Evolutionary conservation across 2,888 invertebrate species (phyloP), one percentile per base, ranked within the genome.

Genomic region (Diaprepes abbreviatus): DNA sequence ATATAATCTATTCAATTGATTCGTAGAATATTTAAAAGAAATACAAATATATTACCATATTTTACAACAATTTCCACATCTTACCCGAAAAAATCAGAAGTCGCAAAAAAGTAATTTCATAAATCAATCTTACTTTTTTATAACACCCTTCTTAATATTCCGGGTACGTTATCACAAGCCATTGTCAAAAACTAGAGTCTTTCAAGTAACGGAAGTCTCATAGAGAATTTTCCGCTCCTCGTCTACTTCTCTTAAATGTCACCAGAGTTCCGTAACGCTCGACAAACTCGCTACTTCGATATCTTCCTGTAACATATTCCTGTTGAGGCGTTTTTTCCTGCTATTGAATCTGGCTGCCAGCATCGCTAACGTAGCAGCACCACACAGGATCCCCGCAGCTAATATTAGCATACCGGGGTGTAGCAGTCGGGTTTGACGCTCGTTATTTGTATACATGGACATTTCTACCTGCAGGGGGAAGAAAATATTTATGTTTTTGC

Each of bases 231-330:
- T 85, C 85, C 87, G 85, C 85, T 88, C 66, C 24, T 70, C 57
- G 17, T 66, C 63, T 5, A 40, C 55, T 31, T 65, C 54, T 43
- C 31, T 65, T 24, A 71, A 60, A 71, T 88, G 90, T 91, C 91
- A 91, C 91, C 91, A 91, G 71, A 91, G 85, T 78, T 91, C 91
- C 50, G 89, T 87, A 57, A 90, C 89, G 66, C 90, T 89, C 35
- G 86, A 85, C 74, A 87, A 77, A 21, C 60, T 68, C 73, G 85
- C 85, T 76, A 84, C 85, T 82, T 91, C 91, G 85, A 91, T 86
- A 76, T 86, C 85, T 70, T 86, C 85, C 58, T 79, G 75, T 21
- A 74, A 57, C 28, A 69, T 69, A 79, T 79, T 70, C 75, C 78
- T 72, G 78, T 81, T 74, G n/a, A 33, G 24, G n/a, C 52, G 36